Base-by-base conservation (phyloP, 2,888 invertebrate species). In the Venusia cambrica region DNA sequence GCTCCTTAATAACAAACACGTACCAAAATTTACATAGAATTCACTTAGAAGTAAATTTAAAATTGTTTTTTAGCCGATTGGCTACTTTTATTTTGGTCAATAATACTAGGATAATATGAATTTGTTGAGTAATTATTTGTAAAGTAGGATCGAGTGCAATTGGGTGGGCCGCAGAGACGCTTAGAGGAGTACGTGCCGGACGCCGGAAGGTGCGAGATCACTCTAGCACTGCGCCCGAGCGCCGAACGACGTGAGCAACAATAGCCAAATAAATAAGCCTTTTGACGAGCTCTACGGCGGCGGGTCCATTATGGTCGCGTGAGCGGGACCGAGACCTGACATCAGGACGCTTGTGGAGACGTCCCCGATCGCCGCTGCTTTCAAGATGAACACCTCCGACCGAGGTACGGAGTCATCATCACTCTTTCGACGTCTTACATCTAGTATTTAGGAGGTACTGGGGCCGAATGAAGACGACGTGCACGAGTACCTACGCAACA, bases 201-300 rank as follows among this genome's bases (percentile, higher is more conserved):
- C n/a, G 16, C 27, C 14, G 22, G 25, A 16, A 20, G 19, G 16
- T 13, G 11, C 19, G 12, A 69, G 69, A 73, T 74, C 75, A 76
- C 73, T 78, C 75, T 68, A 73, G 69, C 72, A 72, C 73, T 73
- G 78, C 70, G 73, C 62, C 73, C 70, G 76, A 63, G 68, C 70
- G 72, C 61, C 61, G 65, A 54, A 65, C 78, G 74, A 76, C 81
- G 80, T 79, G 69, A 74, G 71, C 68, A 76, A 84, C 83, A 84
- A 81, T 84, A 83, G 80, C 75, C 73, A 73, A 83, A 78, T 84
- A 80, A 73, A 75, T 84, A 85, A 67, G 76, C 83, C 85, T 84
- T 81, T 85, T 80, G 81, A 84, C 76, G 76, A 78, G 78, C 73
- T 76, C 77, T 73, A 75, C 69, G 81, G 58, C 72, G 73, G 58